Evolutionary conservation across 2,888 invertebrate species (phyloP).

Genomic region (Aplocera efformata): DNA sequence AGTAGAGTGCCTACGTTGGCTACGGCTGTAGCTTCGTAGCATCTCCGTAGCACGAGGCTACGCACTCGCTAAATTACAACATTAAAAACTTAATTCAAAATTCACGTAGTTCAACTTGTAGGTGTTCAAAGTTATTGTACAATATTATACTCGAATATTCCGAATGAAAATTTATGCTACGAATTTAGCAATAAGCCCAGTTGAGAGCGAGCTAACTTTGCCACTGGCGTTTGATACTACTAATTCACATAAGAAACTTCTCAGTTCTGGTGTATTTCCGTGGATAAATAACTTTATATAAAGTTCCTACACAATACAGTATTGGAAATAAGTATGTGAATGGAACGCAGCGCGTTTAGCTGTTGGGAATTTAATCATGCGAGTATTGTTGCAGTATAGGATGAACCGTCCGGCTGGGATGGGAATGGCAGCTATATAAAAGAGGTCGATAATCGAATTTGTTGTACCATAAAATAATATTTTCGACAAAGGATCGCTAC

Average conservation of each 20-base stretch:
- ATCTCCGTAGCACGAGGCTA: slow-evolving; percentile 31
- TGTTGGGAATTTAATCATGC: slow-evolving; percentile 5
- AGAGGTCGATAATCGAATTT: slow-evolving; percentile 2
- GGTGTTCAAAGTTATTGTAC: slow-evolving; percentile 31
- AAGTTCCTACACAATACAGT: slow-evolving; percentile 1
- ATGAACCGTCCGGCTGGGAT: background rate
- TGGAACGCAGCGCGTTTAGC: slow-evolving; percentile 3
- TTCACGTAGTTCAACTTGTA: slow-evolving; percentile 9
- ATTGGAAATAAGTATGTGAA: slow-evolving; percentile 5
- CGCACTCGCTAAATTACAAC: slow-evolving; percentile 22
- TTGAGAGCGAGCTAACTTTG: slow-evolving; percentile 33
- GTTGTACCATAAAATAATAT: background rate
- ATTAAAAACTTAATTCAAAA: slow-evolving; percentile 22
- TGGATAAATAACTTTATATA: slow-evolving; percentile 10
- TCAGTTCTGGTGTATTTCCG: slow-evolving; percentile 11
- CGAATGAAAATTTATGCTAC: slow-evolving; percentile 39
- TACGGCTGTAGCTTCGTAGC: slow-evolving; percentile 36
- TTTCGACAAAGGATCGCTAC: background rate
- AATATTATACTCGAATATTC: too few relatives aligned
- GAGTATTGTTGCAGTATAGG: background rate
- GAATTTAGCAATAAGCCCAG: slow-evolving; percentile 42
- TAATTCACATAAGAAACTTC: slow-evolving; percentile 23
- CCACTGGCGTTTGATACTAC: slow-evolving; percentile 21
- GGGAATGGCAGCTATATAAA: slow-evolving; percentile 2
- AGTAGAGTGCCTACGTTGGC: slow-evolving; percentile 2